Base-by-base conservation (phyloP, 2,888 invertebrate genomes). In the Harpalus rufipes region DNA sequence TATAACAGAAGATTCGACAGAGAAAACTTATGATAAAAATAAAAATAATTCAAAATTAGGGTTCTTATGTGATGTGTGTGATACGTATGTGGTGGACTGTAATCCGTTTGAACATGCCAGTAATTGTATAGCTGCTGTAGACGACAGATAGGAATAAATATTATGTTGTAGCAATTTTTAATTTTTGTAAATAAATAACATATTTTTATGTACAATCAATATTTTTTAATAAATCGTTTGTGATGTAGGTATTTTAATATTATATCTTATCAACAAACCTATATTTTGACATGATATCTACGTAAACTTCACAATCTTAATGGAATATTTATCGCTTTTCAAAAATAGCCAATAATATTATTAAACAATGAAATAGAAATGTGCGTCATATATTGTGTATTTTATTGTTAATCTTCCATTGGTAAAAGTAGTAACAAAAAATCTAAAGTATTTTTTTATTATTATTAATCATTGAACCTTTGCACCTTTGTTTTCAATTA, bases 1-100 rank as follows among this genome's bases (percentile, higher is more conserved):
- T 68, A 76, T 51, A 14, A 44, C 59, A 32, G 78, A 78, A 81
- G 56, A 68, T 2, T 80, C 80, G 4, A n/a, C 61, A 25, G 65
- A 32, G 7, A 63, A 63, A 63, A 14, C 59, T 18, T 44, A 63
- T 51, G 76, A 41, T 1, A 59, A 76, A 84, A 78, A 61, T 21
- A 83, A 32, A 63, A 41, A 58, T 7, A 41, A 44, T 44, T 12
- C 72, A 18, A 74, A 16, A 6, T 44, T 5, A 4, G 56, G 76
- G 0, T 74, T 59, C n/a, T 65, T 84, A 32, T 84, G 84, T 25
- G n/a, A 16, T 44, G 32, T 84, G 18, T 84, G 84, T 78, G 78
- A 84, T 78, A 78, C 44, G 65, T 84, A 63, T 78, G 59, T 84
- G n/a, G n/a, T 32, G 7, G 56, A 78, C 25, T 16, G 25, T 8